Conservation (phyloP, 2,888 invertebrate genomes). For the Lochmaea crataegi region DNA sequence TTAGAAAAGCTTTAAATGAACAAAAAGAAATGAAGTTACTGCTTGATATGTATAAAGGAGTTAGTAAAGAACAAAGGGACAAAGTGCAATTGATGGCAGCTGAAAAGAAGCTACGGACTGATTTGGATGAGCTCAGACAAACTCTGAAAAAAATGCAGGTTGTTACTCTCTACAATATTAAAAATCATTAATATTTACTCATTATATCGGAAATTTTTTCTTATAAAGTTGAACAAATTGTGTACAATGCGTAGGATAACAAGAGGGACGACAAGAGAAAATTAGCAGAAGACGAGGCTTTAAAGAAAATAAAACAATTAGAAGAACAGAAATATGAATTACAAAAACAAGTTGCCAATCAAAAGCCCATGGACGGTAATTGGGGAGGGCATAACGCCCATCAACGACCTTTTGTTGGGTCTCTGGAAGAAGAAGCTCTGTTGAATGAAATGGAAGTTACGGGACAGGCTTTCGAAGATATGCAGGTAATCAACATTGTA, state of each 20-base stretch:
- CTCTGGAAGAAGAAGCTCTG: slow-evolving; percentile 93
- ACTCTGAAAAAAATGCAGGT: slow-evolving; percentile 89
- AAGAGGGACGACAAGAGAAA: slow-evolving; percentile 92
- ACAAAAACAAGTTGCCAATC: slow-evolving; percentile 89
- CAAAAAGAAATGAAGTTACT: slow-evolving; percentile 95
- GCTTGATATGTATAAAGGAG: slow-evolving; percentile 97
- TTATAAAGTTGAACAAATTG: slow-evolving; percentile 25
- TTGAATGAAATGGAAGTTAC: slow-evolving; percentile 99
- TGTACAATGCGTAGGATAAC: slow-evolving; percentile 73
- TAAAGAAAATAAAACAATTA: slow-evolving; percentile 92
- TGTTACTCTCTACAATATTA: slow-evolving; percentile 33
- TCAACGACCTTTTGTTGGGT: slow-evolving; percentile 78
- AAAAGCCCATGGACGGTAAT: slow-evolving; percentile 74
- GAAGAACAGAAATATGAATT: slow-evolving; percentile 94
- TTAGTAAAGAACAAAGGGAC: slow-evolving; percentile 94
- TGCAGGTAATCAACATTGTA: slow-evolving; percentile 73
- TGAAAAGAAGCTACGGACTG: slow-evolving; percentile 90
- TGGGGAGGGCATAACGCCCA: slow-evolving; percentile 62
- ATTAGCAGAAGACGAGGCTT: slow-evolving; percentile 93
- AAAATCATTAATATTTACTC: too few species aligned
- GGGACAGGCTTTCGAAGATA: slow-evolving; percentile 98
- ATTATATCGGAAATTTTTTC: slow-evolving; percentile 5
- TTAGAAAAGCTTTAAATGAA: slow-evolving; percentile 89
- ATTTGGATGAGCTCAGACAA: slow-evolving; percentile 88
- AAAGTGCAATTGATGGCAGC: slow-evolving; percentile 96